Base-by-base conservation (phyloP, 2,888 invertebrate genomes). In the Stenoptilia bipunctidactyla region DNA sequence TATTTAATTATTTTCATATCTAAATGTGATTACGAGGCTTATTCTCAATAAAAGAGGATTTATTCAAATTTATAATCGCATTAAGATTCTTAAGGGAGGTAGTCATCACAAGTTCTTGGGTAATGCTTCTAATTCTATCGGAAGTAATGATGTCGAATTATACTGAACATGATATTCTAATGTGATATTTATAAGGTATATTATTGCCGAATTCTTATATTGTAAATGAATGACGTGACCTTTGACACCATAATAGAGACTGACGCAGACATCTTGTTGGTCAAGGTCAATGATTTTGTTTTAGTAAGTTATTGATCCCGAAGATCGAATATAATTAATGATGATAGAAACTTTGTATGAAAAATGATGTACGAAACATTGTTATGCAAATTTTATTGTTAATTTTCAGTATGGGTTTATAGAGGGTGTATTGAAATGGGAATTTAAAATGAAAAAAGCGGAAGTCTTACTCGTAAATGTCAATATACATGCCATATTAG, bases 211-310 rank as follows among this genome's bases (percentile, higher is more conserved):
- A 61, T 61, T 60, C 51, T 45, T 45, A 27, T 55, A 57, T 62
- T 50, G 45, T 65, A 61, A 68, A 65, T 62, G 64, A 75, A 65
- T 56, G 50, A 53, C 57, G 63, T 75, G 69, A 76, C 64, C 73
- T 74, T 52, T 70, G 63, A 69, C 66, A 61, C 45, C 45, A 39
- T 40, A 42, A 42, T 46, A 40, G n/a, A n/a, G n/a, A n/a, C 45
- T 42, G 47, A 40, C 49, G 46, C 50, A 49, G 48, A 52, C 56
- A 49, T 49, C 49, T 48, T 55, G 44, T 56, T 50, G 61, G 66
- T 72, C 73, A 75, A 74, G 74, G 77, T 44, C 48, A 36, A 40
- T 39, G 8, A 8, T 20, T 20, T 20, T 20, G 20, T 5, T 5
- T 20, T 8, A 20, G 8, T 20, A 8, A 20, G 20, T 20, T 20